A percentile compares a stretch with the other conserved stretches of the same genome.
Evolutionary conservation across 2,113 vertebrate genomes (phyloP).

Genomic region (Ginglymostoma cirratum): DNA sequence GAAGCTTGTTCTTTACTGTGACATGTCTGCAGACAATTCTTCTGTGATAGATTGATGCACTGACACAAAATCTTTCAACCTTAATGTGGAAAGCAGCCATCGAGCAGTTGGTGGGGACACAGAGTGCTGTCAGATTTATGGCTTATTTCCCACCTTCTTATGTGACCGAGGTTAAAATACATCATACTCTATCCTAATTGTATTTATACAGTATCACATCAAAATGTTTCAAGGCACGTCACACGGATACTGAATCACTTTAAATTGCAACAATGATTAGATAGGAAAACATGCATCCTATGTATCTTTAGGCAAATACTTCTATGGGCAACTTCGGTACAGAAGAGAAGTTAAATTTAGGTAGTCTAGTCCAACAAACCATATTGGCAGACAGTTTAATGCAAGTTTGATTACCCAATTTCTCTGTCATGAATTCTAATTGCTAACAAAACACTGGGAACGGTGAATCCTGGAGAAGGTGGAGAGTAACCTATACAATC

Average conservation of each 20-base stretch:
- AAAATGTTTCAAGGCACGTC: slow-evolving; percentile 22
- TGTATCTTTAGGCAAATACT: not conserved
- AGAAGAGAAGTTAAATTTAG: not conserved
- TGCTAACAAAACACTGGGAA: not conserved
- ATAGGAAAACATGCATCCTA: not conserved
- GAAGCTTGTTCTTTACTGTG: slow-evolving; percentile 27
- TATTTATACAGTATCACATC: not conserved
- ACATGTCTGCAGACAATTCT: slow-evolving; percentile 21
- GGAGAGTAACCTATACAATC: not conserved
- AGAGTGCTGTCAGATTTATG: slow-evolving; percentile 21
- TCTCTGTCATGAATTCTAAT: not conserved
- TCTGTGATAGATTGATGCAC: slow-evolving; percentile 38
- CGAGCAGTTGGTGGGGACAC: not conserved
- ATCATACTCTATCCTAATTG: slow-evolving; percentile 6
- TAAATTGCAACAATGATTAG: slow-evolving; percentile 1
- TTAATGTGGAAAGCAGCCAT: slow-evolving; percentile 27
- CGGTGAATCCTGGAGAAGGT: not conserved
- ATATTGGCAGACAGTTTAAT: not conserved
- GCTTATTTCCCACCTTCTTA: slow-evolving; percentile 17
- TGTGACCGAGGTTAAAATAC: not conserved
- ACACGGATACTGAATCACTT: not conserved
- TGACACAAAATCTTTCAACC: slow-evolving; percentile 38
- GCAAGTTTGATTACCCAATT: not conserved
- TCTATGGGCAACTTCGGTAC: not conserved
- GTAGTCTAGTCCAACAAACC: not conserved